phyloP scores from a whole-genome alignment of 2,797 vertebrate species.

The Dendrocincla fuliginosa region DNA sequence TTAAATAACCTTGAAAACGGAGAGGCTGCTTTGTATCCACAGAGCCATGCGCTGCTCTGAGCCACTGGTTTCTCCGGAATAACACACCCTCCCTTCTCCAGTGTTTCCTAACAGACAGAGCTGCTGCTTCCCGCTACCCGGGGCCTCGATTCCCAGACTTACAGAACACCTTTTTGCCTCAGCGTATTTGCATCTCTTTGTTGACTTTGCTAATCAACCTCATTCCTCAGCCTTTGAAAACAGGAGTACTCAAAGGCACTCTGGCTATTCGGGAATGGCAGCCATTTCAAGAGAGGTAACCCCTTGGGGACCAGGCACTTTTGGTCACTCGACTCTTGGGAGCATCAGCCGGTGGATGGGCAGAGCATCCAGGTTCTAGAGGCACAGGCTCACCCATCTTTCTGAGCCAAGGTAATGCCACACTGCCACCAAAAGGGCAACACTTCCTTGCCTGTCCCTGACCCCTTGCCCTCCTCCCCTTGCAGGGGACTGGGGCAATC shows the following conservation, averaged over 20 bases:
- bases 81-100: background rate
- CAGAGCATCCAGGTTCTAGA: background rate
- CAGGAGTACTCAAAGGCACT: background rate
- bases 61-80: background rate
- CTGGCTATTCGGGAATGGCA: background rate
- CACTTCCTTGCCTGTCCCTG: background rate
- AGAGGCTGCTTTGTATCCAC: background rate
- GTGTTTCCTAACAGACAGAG: background rate
- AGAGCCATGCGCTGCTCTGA: background rate
- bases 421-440: constrained; percentile 62
- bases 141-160: background rate
- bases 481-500: background rate
- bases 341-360: background rate
- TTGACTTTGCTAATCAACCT: constrained; percentile 57
- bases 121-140: background rate
- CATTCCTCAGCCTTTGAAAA: constrained; percentile 26
- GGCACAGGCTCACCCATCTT: background rate
- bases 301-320: background rate
- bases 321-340: background rate
- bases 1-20: constrained; percentile 36
- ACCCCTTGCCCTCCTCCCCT: background rate
- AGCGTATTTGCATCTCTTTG: constrained; percentile 39
- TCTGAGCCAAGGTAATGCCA: constrained; percentile 40
- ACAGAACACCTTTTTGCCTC: background rate
- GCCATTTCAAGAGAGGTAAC: background rate